Evolutionary conservation across 2,797 vertebrate genomes (phyloP).

Genomic region (Melanotaenia boesemani): DNA sequence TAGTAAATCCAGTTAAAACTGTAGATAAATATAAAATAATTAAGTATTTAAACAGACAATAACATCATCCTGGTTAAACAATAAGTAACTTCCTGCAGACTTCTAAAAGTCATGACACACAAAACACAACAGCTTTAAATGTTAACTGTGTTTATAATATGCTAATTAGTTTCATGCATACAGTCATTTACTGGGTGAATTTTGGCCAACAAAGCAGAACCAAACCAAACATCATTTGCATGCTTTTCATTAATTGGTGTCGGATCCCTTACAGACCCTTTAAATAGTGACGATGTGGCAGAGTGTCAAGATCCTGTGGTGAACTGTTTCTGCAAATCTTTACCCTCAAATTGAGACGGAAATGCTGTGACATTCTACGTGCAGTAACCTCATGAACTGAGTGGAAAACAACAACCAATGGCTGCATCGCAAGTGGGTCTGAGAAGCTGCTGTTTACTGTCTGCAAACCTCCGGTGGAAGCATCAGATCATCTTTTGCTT

Average conservation of each 20-base stretch:
- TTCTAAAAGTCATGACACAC: not conserved
- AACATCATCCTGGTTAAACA: no score
- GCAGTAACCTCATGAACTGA: not conserved
- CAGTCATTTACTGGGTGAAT: not conserved
- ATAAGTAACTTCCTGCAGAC: not conserved
- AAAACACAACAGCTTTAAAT: constrained; percentile 5
- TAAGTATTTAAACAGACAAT: no score
- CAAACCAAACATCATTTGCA: constrained; percentile 9
- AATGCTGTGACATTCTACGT: not conserved
- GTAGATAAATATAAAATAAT: no score
- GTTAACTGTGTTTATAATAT: constrained; percentile 1
- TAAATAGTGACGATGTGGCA: constrained; percentile 26
- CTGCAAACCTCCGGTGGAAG: not conserved
- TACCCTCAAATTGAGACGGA: not conserved
- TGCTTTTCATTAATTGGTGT: constrained; percentile 3
- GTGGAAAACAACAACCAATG: not conserved
- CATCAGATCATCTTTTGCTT: no score
- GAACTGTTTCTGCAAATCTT: not conserved
- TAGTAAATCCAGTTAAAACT: no score
- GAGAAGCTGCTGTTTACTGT: not conserved
- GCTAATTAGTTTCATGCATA: not conserved
- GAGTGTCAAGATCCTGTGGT: not conserved
- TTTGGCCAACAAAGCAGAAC: not conserved
- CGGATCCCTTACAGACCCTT: not conserved
- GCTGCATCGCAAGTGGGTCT: no score